phyloP scores from a whole-genome alignment of 2,888 invertebrate genomes.

The Graphium colonna region DNA sequence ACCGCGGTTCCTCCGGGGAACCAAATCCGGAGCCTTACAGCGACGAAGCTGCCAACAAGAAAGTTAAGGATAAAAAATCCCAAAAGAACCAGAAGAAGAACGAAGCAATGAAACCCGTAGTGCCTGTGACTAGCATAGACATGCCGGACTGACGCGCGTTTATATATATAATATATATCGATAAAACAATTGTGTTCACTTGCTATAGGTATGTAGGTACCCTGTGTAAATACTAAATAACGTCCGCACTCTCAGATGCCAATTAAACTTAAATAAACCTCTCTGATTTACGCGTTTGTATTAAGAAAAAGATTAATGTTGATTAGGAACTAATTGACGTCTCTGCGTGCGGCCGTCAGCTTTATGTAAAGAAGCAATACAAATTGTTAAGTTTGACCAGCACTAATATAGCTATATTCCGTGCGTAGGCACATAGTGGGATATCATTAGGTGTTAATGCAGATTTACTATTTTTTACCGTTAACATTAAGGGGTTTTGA shows the following conservation, averaged over 20 bases:
- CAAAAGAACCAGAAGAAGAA: conserved; percentile 86
- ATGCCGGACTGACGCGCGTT: conserved; percentile 88
- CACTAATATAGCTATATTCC: conserved; percentile 40
- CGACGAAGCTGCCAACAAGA: conserved; percentile 65
- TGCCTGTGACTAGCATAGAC: conserved; percentile 94
- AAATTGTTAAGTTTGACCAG: conserved; percentile 68
- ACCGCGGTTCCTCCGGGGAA: conserved; percentile 54
- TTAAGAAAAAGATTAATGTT: too few species aligned
- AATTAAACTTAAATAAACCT: too few species aligned
- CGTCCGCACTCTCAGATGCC: too few species aligned
- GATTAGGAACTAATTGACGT: too few species aligned
- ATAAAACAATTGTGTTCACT: conserved; percentile 60
- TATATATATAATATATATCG: background rate
- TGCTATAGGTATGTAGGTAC: conserved; percentile 39
- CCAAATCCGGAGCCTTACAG: conserved; percentile 70
- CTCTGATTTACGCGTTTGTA: too few species aligned
- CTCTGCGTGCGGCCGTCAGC: too few species aligned
- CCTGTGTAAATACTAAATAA: conserved; percentile 43
- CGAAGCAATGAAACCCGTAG: conserved; percentile 90
- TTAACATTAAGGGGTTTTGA: conserved; percentile 12
- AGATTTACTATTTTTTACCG: conserved; percentile 23
- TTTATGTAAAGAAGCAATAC: conserved; percentile 58
- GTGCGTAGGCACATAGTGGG: conserved; percentile 34
- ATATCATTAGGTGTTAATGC: conserved; percentile 28
- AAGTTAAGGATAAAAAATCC: conserved; percentile 81